Evolutionary conservation across 2,113 vertebrate species (phyloP).

Genomic region (Todiramphus chloris): DNA sequence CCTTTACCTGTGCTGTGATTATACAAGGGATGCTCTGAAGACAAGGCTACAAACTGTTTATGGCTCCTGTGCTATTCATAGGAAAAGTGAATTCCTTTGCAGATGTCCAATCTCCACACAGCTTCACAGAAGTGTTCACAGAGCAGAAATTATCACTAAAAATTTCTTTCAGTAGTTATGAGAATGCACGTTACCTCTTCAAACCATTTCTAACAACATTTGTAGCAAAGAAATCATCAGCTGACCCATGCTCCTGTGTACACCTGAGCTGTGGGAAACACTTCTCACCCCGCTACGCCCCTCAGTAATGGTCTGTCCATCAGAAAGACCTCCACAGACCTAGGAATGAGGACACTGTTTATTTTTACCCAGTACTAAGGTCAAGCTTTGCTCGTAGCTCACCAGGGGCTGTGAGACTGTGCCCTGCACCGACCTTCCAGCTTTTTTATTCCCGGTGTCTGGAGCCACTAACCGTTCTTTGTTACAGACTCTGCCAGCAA

Average conservation of each 20-base stretch:
- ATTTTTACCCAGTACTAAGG: not conserved
- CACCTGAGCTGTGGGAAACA: not conserved
- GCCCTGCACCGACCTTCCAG: not conserved
- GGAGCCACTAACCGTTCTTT: not conserved
- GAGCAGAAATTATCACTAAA: not conserved
- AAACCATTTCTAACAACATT: not conserved
- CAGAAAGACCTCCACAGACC: not conserved
- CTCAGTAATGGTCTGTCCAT: not conserved
- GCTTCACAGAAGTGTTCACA: not conserved
- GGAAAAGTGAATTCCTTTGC: not conserved
- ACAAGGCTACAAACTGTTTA: not conserved
- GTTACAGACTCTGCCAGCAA: not conserved
- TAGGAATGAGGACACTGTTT: not conserved
- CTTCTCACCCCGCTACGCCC: not conserved
- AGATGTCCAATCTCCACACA: not conserved
- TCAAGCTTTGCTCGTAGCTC: not conserved
- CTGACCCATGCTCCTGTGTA: fast-evolving
- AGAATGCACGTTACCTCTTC: not conserved
- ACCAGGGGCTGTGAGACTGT: not conserved
- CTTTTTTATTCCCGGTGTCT: not conserved
- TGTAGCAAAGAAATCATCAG: not conserved
- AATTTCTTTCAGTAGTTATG: not conserved
- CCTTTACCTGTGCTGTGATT: not conserved
- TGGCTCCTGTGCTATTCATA: not conserved
- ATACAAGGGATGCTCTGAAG: not conserved